These are phyloP conservation scores for Momotus momota DNA, from an alignment of 2,797 vertebrate genomes.

Conservation along the genomic window DNA sequence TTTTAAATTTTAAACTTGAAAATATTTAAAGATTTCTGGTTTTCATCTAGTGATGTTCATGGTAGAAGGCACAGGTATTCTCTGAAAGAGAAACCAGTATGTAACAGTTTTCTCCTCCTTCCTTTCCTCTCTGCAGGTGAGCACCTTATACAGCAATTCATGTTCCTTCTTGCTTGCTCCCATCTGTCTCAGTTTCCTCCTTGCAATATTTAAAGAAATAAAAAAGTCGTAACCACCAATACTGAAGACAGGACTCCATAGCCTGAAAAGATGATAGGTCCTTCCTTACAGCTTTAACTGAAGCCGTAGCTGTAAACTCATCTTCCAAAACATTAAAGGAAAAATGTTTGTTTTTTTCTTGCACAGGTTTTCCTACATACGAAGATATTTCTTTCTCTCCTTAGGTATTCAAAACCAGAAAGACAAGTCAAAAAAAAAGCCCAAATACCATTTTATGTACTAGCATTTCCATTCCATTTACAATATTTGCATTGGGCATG, in stretches of 20 bases:
- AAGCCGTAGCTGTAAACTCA: background rate
- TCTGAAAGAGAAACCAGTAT: background rate
- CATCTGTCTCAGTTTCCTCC: background rate
- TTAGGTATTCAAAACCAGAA: constrained; percentile 20
- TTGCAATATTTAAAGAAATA: background rate
- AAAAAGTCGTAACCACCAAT: background rate
- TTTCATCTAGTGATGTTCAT: background rate
- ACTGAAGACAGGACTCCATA: background rate
- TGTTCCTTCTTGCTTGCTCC: background rate
- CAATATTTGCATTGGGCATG: constrained; percentile 41
- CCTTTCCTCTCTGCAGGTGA: constrained; percentile 2
- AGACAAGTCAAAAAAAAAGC: background rate
- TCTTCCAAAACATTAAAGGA: background rate
- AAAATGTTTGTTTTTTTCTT: background rate
- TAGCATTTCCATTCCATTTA: constrained; percentile 11
- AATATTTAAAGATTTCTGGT: background rate
- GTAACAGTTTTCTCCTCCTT: background rate
- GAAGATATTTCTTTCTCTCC: background rate
- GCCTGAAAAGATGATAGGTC: background rate
- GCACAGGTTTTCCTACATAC: background rate
- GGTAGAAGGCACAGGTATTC: background rate
- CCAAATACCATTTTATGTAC: background rate
- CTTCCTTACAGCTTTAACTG: background rate
- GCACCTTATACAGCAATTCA: background rate
- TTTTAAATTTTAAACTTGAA: background rate